phyloP scores from a whole-genome alignment of 2,888 invertebrate species.

The Eupeodes latifasciatus region DNA sequence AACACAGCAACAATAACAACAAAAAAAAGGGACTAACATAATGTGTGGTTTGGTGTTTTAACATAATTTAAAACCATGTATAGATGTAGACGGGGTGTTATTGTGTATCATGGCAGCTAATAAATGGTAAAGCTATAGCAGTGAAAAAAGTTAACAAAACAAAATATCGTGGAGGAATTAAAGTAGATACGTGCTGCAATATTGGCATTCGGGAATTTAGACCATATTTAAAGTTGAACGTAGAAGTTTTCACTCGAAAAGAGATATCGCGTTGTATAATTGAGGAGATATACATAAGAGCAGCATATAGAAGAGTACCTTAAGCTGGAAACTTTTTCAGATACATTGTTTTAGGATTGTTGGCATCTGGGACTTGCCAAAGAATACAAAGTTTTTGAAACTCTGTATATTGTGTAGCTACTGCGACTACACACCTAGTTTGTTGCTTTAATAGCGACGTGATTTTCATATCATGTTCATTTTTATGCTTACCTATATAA shows the following conservation, averaged over 20 bases:
- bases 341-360: neutral
- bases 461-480: conserved; percentile 1
- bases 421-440: too few species aligned
- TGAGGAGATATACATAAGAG: neutral
- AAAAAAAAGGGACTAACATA: neutral
- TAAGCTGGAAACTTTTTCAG: conserved; percentile 14
- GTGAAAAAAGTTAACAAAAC: conserved; percentile 18
- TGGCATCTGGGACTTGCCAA: conserved; percentile 30
- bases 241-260: conserved; percentile 12
- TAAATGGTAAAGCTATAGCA: neutral
- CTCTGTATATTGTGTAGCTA: neutral
- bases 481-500: neutral
- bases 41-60: conserved; percentile 19
- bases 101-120: conserved; percentile 4
- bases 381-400: conserved; percentile 1
- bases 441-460: conserved; percentile 4
- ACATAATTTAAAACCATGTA: conserved; percentile 1
- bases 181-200: conserved; percentile 10
- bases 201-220: neutral
- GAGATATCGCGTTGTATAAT: too few species aligned
- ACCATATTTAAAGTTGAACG: neutral
- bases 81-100: neutral
- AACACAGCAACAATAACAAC: neutral
- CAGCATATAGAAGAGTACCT: neutral
- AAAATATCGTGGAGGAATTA: conserved; percentile 11